phyloP scores from a whole-genome alignment of 1,140 invertebrate genomes.

The Penaeus indicus region DNA sequence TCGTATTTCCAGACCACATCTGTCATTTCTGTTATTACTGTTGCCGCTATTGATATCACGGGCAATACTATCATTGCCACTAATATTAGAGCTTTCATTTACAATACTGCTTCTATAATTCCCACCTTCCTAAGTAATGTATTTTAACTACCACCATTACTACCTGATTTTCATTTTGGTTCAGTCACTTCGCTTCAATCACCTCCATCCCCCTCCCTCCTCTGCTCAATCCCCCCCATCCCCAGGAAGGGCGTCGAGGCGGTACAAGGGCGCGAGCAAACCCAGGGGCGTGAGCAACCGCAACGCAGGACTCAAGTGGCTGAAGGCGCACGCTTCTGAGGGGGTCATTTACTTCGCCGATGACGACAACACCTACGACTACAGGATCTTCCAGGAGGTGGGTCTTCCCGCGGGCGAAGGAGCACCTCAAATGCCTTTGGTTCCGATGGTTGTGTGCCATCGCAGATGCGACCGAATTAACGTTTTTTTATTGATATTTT shows the following conservation, averaged over 20 bases:
- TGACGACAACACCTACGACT: constrained; percentile 87
- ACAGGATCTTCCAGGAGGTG: constrained; percentile 86
- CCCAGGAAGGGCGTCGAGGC: constrained; percentile 40
- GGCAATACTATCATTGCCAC: too few relatives aligned
- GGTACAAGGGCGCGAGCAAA: constrained; percentile 57
- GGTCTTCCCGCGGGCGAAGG: constrained; percentile 70
- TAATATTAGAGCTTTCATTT: too few relatives aligned
- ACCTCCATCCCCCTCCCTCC: not conserved
- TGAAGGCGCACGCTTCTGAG: constrained; percentile 79
- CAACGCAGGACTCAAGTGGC: constrained; percentile 88
- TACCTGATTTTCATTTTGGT: too few relatives aligned
- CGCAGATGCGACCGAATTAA: too few relatives aligned
- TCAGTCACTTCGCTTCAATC: not conserved
- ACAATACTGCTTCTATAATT: too few relatives aligned
- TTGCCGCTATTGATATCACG: too few relatives aligned
- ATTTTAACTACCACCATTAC: too few relatives aligned
- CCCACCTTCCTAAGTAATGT: too few relatives aligned
- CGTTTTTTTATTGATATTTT: too few relatives aligned
- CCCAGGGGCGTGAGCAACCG: constrained; percentile 95
- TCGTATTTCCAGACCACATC: too few relatives aligned
- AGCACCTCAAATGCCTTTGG: not conserved
- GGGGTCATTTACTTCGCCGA: constrained; percentile 81
- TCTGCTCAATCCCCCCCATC: not conserved
- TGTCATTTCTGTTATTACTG: too few relatives aligned
- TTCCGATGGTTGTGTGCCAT: too few relatives aligned